These are phyloP conservation scores for Caiman crocodilus DNA, from an alignment of 2,797 vertebrate species.

Conservation along the genomic window DNA sequence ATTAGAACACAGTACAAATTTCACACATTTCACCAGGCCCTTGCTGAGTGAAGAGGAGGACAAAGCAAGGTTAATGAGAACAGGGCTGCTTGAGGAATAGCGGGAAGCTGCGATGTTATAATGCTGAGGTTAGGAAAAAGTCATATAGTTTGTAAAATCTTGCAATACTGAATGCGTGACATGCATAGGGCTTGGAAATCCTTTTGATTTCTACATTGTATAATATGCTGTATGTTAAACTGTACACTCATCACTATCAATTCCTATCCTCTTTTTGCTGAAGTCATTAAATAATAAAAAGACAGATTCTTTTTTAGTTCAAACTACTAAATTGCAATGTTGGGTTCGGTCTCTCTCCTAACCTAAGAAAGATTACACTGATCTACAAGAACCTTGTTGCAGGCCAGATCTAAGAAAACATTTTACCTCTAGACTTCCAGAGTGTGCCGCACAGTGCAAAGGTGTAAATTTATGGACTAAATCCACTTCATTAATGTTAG, in stretches of 20 bases:
- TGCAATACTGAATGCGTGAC: background rate
- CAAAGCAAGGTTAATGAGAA: background rate
- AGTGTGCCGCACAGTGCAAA: slow-evolving; percentile 85
- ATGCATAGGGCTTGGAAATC: background rate
- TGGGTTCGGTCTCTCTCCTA: background rate
- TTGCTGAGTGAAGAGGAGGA: background rate
- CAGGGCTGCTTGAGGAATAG: background rate
- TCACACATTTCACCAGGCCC: background rate
- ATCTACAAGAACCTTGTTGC: background rate
- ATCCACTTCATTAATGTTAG: slow-evolving; percentile 81
- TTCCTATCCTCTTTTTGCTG: background rate
- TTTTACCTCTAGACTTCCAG: slow-evolving; percentile 86
- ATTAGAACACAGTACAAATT: background rate
- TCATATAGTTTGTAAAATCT: background rate
- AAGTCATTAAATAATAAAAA: background rate
- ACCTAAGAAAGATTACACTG: background rate
- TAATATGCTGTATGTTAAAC: background rate
- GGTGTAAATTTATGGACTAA: slow-evolving; percentile 81
- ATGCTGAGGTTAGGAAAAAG: background rate
- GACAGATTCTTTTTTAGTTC: background rate
- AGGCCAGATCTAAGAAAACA: background rate
- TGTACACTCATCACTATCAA: background rate
- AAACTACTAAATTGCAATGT: background rate
- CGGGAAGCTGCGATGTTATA: background rate
- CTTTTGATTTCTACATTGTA: background rate